These are phyloP conservation scores for Halesus radiatus DNA, from an alignment of 1,140 invertebrate genomes.

Conservation along the genomic window DNA sequence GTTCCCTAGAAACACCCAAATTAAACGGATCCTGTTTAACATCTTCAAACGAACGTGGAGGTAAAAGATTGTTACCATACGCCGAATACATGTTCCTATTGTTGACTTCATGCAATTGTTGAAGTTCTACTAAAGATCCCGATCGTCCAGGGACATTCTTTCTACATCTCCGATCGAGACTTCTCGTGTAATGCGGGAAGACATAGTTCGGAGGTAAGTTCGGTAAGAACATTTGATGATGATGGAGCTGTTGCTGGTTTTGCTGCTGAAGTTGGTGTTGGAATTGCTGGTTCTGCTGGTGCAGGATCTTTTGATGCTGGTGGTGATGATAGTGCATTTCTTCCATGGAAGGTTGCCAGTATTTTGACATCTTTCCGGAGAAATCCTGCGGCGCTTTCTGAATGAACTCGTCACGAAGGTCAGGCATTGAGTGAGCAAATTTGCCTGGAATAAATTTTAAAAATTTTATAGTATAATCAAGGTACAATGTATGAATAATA, in stretches of 20 bases:
- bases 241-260: neutral
- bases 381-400: conserved; percentile 53
- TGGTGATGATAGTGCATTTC: conserved; percentile 27
- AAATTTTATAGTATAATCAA: no score
- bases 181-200: conserved; percentile 55
- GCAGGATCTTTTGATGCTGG: neutral
- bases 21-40: conserved; percentile 66
- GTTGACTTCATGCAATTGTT: conserved; percentile 52
- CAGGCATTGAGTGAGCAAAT: conserved; percentile 72
- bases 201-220: conserved; percentile 51
- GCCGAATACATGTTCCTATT: conserved; percentile 53
- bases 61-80: conserved; percentile 53
- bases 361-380: conserved; percentile 56
- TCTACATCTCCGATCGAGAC: conserved; percentile 50
- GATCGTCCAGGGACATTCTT: conserved; percentile 44
- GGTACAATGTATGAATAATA: no score
- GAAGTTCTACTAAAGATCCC: conserved; percentile 52
- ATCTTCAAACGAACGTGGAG: conserved; percentile 47
- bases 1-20: conserved; percentile 64
- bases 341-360: conserved; percentile 53
- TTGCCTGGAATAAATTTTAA: conserved; percentile 64
- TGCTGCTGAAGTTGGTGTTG: neutral
- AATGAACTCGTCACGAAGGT: conserved; percentile 62
- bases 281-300: neutral
- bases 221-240: conserved; percentile 17